Evolutionary conservation across 2,888 invertebrate genomes (phyloP), one percentile per base, ranked within the genome.

Genomic region (Drosophila hamatofila): DNA sequence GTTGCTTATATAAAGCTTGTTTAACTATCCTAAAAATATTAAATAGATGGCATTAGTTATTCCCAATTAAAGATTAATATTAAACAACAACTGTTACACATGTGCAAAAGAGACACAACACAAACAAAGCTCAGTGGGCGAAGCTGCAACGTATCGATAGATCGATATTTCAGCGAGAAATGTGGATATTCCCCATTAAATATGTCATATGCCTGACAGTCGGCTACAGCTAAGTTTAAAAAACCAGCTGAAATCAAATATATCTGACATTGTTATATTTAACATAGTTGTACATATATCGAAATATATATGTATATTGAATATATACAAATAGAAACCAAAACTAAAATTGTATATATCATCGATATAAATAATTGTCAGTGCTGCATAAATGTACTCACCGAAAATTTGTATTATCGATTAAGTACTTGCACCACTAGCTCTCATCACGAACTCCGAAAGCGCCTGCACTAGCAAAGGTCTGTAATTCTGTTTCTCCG

Each of bases 91-190:
- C 61, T 59, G 58, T 18, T 54, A 30, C 16, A 46, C 39, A 57
- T 62, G 59, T 54, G 76, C 48, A 60, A 78, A 67, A 16, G 79
- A 78, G 79, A 78, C 70, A 52, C 71, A 78, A 75, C 80, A 78
- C 61, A 78, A 80, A 80, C 80, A 78, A 78, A 63, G 76, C 41
- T 18, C 33, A 33, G 23, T 11, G 49, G 35, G 11, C 8, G 11
- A 14, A 37, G n/a, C 7, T 30, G 42, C 52, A 25, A 46, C n/a
- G 18, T 21, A 62, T 62, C 62, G 62, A 62, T 57, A 41, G 4
- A 51, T 35, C 49, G 21, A 61, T 44, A 33, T 9, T 3, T 27
- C 12, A 49, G 3, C 1, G 1, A 14, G 8, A 21, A 18, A 21
- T 49, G 8, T 18, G 7, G n/a, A 30, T 49, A 18, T 33, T 27